These are phyloP conservation scores for Chaetorhynchus papuensis DNA, from an alignment of 2,113 vertebrate species.

Conservation along the genomic window DNA sequence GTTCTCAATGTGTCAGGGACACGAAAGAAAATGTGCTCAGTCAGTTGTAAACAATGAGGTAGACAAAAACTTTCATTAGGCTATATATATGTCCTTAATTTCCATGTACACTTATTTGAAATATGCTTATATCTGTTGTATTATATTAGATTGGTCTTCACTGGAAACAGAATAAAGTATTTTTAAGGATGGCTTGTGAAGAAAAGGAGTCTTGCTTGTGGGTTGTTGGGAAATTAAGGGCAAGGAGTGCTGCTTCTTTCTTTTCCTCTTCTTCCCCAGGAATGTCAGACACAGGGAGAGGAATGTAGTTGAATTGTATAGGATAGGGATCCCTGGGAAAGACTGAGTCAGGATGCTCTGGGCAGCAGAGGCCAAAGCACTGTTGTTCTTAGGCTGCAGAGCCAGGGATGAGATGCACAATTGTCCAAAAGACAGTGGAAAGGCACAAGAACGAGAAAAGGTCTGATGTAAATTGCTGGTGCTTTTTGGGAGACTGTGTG, in stretches of 20 bases:
- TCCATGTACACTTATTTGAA: background rate
- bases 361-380: background rate
- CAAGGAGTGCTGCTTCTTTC: background rate
- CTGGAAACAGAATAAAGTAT: background rate
- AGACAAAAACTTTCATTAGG: background rate
- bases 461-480: background rate
- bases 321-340: background rate
- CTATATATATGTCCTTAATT: background rate
- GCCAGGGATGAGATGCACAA: background rate
- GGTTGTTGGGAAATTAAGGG: background rate
- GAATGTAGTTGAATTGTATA: background rate
- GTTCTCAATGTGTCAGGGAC: background rate
- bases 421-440: background rate
- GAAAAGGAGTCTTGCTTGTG: background rate
- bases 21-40: background rate
- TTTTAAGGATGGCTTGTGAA: background rate
- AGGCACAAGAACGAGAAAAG: background rate
- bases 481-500: background rate
- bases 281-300: background rate
- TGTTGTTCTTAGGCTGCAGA: background rate
- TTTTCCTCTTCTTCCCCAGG: background rate
- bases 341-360: background rate
- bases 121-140: background rate
- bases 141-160: accelerated
- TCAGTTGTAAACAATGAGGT: background rate